Percentiles rank a stretch among this genome's conserved stretches.
phyloP scores from a whole-genome alignment of 2,113 vertebrate species.

The Ctenomys sociabilis region DNA sequence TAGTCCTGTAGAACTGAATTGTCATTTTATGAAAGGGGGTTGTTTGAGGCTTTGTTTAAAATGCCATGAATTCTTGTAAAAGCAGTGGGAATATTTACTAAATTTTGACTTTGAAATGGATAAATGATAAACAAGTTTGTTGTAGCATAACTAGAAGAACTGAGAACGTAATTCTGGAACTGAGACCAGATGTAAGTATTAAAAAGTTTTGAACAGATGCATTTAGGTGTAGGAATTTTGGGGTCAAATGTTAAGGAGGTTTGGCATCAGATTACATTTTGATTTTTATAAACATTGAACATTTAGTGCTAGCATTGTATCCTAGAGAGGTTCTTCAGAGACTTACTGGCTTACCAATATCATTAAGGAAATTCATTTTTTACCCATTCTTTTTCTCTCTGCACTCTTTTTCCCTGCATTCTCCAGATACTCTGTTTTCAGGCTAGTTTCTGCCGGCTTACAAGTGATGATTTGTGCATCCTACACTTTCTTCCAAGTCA shows the following conservation, averaged over 20 bases:
- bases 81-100: constrained; percentile 6
- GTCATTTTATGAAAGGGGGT: constrained; percentile 14
- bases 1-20: constrained; percentile 34
- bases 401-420: neutral
- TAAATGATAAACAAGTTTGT: constrained; percentile 51
- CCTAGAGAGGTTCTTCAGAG: neutral
- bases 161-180: neutral
- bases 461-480: neutral
- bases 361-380: neutral
- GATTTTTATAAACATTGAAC: neutral
- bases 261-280: neutral
- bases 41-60: constrained; percentile 36
- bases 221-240: neutral
- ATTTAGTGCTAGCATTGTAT: neutral
- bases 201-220: neutral
- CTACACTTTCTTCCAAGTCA: neutral
- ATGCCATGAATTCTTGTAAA: constrained; percentile 39
- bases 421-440: neutral
- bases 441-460: constrained; percentile 13
- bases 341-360: neutral
- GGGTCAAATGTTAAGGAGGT: neutral
- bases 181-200: neutral
- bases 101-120: constrained; percentile 59
- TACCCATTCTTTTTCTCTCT: neutral
- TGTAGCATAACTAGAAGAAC: neutral